Evolutionary conservation across 2,888 invertebrate genomes (phyloP).

Genomic region (Cyclophora punctaria): DNA sequence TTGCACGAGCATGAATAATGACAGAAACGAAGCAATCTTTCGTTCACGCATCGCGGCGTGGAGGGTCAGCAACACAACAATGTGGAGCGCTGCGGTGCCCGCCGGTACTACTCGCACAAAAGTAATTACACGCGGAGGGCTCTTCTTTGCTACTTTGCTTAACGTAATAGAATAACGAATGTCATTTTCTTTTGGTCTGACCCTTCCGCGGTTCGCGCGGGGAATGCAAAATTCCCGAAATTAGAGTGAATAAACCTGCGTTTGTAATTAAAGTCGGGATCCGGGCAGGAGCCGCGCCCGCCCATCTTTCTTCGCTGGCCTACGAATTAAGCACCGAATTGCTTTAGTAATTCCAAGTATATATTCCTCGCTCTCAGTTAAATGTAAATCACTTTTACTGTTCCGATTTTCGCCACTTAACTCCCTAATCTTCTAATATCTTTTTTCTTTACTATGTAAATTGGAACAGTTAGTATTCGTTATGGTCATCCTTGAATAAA

Average conservation of each 20-base stretch:
- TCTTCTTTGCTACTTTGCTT: slow-evolving; percentile 60
- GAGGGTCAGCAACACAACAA: slow-evolving; percentile 16
- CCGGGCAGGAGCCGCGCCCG: slow-evolving; percentile 47
- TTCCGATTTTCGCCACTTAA: slow-evolving; percentile 60
- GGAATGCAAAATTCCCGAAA: slow-evolving; percentile 72
- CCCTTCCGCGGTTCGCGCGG: slow-evolving; percentile 71
- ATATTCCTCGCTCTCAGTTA: slow-evolving; percentile 67
- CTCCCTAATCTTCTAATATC: slow-evolving; percentile 49
- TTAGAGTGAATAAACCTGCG: slow-evolving; percentile 72
- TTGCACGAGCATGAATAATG: slow-evolving; percentile 33
- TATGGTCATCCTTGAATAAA: slow-evolving; percentile 8
- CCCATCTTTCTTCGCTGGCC: slow-evolving; percentile 72
- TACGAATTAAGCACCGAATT: slow-evolving; percentile 73
- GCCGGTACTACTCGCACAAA: slow-evolving; percentile 34
- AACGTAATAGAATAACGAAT: slow-evolving; percentile 73
- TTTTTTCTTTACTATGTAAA: slow-evolving; percentile 40
- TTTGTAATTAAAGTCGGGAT: slow-evolving; percentile 69
- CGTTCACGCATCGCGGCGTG: slow-evolving; percentile 30
- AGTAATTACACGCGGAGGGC: slow-evolving; percentile 59
- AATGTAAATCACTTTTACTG: slow-evolving; percentile 72
- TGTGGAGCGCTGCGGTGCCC: slow-evolving; percentile 24
- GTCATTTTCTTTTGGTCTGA: slow-evolving; percentile 72
- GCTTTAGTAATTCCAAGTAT: slow-evolving; percentile 71
- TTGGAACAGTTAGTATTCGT: slow-evolving; percentile 23
- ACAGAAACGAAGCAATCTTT: slow-evolving; percentile 36